Base-by-base conservation (phyloP, 2,888 invertebrate species). In the Patella caerulea region DNA sequence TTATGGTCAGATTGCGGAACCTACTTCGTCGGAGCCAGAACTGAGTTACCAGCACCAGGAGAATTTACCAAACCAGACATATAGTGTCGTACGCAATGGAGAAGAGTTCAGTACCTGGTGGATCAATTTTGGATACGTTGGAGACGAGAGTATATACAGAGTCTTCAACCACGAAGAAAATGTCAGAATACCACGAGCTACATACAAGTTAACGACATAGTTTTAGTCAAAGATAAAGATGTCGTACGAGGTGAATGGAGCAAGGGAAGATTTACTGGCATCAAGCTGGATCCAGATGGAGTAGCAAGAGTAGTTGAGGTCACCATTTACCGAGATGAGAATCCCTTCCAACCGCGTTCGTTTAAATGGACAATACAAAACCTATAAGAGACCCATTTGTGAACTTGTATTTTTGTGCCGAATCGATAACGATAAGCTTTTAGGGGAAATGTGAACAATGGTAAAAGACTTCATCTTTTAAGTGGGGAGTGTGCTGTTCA, bases 11-110 rank as follows among this genome's bases (percentile, higher is more conserved):
- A 76, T 45, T 52, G 45, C 19, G 76, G 56, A 9, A 76, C 76
- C 7, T 72, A 76, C 45, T 76, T 76, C 29, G 55, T 72, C 12
- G 76, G 76, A 19, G 75, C 75, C 7, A n/a, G 65, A 2, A 65
- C n/a, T 24, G 65, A 65, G 24, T 65, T 65, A n/a, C n/a, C 19
- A n/a, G 5, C 14, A n/a, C 19, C 19, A n/a, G 59, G 19, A 19
- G 19, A 59, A n/a, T 56, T 59, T 59, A 19, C 17, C 19, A 19
- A n/a, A 17, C 17, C 17, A 15, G 19, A 59, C 15, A n/a, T 59
- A n/a, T 59, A 59, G 7, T 34, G 34, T 34, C 59, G 59, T n/a
- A n/a, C 59, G 17, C 59, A 59, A 59, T 59, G 59, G 59, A 17
- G 14, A 56, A 14, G 2, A 56, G 56, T 56, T 56, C 56, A 56